Conservation (phyloP, 1,140 invertebrate genomes). For the Bombyx mori region DNA sequence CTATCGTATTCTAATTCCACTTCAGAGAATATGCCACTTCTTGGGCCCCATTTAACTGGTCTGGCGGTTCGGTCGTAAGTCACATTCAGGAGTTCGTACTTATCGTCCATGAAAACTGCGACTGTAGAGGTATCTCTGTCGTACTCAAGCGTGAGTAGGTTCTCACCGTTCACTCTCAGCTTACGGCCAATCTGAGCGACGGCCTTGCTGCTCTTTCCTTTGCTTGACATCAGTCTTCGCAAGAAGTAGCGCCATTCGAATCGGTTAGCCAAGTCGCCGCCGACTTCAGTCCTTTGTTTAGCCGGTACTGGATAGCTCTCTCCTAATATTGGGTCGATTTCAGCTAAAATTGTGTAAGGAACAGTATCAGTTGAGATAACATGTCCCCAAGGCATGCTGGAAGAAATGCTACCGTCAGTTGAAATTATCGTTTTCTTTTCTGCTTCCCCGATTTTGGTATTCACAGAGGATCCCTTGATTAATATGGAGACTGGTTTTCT, state of each 20-base stretch:
- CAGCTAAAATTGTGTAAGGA: slow-evolving; percentile 86
- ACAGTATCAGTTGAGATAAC: slow-evolving; percentile 88
- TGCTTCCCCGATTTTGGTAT: slow-evolving; percentile 84
- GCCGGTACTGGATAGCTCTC: slow-evolving; percentile 93
- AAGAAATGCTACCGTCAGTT: slow-evolving; percentile 86
- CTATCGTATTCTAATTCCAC: slow-evolving; percentile 94
- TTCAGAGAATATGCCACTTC: slow-evolving; percentile 86
- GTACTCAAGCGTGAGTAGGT: slow-evolving; percentile 92
- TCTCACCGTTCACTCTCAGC: slow-evolving; percentile 91
- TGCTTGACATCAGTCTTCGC: slow-evolving; percentile 76
- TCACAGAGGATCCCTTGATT: slow-evolving; percentile 89
- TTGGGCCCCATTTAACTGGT: slow-evolving; percentile 90
- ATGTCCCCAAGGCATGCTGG: slow-evolving; percentile 86
- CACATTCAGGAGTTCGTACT: slow-evolving; percentile 90
- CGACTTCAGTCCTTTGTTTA: slow-evolving; percentile 90
- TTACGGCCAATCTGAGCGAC: slow-evolving; percentile 88
- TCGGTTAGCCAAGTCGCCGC: slow-evolving; percentile 90
- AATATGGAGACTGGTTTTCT: slow-evolving; percentile 86
- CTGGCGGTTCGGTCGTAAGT: slow-evolving; percentile 93
- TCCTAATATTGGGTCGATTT: slow-evolving; percentile 85
- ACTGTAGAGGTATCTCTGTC: slow-evolving; percentile 91
- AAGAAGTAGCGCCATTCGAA: slow-evolving; percentile 96
- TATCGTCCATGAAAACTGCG: slow-evolving; percentile 90
- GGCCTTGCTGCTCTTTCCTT: slow-evolving; percentile 75
- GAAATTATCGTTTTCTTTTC: slow-evolving; percentile 85